A percentile compares a stretch with the other conserved stretches of the same genome.
Evolutionary conservation across 1,140 invertebrate genomes (phyloP).

Genomic region (Trachymyrmex septentrionalis): DNA sequence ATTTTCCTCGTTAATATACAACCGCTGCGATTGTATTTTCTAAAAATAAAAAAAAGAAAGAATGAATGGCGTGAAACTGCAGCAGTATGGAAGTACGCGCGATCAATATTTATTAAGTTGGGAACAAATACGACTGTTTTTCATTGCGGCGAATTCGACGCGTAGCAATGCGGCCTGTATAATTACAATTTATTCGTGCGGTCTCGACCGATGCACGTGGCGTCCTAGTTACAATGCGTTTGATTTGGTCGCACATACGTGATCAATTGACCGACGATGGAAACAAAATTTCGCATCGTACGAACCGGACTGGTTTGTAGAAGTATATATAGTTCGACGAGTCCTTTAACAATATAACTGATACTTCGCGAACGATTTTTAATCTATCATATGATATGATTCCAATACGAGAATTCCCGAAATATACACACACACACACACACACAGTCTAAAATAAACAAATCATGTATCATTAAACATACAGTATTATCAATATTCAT

Average conservation of each 20-base stretch:
- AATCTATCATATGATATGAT: neutral
- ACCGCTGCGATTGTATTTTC: conserved; percentile 42
- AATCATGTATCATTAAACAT: too few relatives aligned
- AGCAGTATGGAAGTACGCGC: neutral
- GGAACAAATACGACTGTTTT: conserved; percentile 68
- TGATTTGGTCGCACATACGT: conserved; percentile 57
- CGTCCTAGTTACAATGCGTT: conserved; percentile 56
- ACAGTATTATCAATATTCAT: too few relatives aligned
- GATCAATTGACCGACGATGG: conserved; percentile 67
- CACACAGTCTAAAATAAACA: too few relatives aligned
- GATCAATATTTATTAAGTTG: conserved; percentile 62
- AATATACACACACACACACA: neutral
- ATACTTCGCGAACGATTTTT: neutral
- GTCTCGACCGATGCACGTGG: conserved; percentile 39
- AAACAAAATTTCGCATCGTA: conserved; percentile 42
- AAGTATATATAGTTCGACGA: neutral
- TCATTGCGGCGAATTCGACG: conserved; percentile 68
- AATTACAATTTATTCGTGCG: conserved; percentile 69
- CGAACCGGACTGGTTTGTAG: too few relatives aligned
- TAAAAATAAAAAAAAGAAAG: conserved; percentile 28
- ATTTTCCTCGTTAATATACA: conserved; percentile 32
- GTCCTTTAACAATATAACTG: neutral
- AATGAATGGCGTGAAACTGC: conserved; percentile 31
- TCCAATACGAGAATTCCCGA: neutral
- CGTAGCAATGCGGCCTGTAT: conserved; percentile 59